phyloP scores from a whole-genome alignment of 2,888 invertebrate genomes.

The Lepas anatifera region DNA sequence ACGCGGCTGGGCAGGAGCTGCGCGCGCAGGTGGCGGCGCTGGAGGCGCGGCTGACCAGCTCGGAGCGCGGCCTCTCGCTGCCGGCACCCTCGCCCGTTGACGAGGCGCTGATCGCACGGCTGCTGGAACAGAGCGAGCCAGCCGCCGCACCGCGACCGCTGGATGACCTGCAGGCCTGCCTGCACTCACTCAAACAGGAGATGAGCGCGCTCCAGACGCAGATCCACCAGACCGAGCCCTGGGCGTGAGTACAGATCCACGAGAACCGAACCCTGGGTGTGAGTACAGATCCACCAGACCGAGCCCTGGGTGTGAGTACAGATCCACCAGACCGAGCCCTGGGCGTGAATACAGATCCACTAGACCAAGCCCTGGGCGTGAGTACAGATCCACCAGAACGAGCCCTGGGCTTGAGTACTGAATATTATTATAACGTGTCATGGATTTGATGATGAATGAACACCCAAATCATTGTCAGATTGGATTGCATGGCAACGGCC shows the following conservation, averaged over 20 bases:
- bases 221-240: not conserved
- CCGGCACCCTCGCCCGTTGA: conserved; percentile 6
- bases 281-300: too few relatives aligned
- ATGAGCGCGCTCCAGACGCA: conserved; percentile 5
- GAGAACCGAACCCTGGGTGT: too few relatives aligned
- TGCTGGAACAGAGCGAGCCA: conserved; percentile 14
- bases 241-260: not conserved
- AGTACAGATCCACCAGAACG: conserved; percentile 40
- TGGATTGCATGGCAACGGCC: too few relatives aligned
- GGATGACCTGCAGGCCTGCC: conserved; percentile 14
- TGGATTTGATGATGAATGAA: too few relatives aligned
- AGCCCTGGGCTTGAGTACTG: conserved; percentile 40
- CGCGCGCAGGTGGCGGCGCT: conserved; percentile 13
- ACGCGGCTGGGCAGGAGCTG: conserved; percentile 14
- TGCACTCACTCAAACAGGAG: conserved; percentile 11
- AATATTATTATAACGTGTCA: conserved; percentile 30
- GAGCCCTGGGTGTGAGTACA: too few relatives aligned
- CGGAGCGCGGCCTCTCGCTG: not conserved
- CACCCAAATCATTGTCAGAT: too few relatives aligned
- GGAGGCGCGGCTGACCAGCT: not conserved
- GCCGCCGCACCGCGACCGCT: conserved; percentile 14
- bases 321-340: conserved; percentile 34
- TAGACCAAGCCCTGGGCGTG: too few relatives aligned
- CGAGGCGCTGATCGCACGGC: conserved; percentile 9
- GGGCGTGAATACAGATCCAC: too few relatives aligned